Conservation (phyloP, 1,140 invertebrate genomes). For the Cyclargus thomasi region DNA sequence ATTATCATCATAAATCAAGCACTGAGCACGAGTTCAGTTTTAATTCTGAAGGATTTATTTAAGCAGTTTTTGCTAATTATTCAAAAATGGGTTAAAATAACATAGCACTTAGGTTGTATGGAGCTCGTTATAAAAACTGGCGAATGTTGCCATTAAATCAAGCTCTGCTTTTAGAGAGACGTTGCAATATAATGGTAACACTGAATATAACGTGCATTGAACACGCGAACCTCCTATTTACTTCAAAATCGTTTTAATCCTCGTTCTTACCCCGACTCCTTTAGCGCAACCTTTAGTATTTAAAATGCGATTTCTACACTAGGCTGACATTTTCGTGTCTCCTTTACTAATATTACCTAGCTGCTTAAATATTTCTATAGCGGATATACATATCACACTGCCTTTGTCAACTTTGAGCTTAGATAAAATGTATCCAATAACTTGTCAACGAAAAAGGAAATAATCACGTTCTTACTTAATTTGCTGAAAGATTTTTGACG, state of each 20-base stretch:
- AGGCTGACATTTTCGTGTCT: background rate
- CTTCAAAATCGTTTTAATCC: constrained; percentile 17
- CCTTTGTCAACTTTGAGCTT: no score
- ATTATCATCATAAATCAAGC: constrained; percentile 1
- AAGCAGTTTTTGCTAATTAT: constrained; percentile 7
- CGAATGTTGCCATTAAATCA: constrained; percentile 22
- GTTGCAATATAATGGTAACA: constrained; percentile 28
- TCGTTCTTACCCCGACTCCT: background rate
- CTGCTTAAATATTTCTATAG: background rate
- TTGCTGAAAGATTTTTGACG: no score
- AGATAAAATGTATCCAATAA: no score
- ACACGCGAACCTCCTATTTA: constrained; percentile 25
- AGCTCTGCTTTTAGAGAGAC: constrained; percentile 26
- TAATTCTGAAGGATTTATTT: constrained; percentile 5
- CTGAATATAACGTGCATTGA: constrained; percentile 20
- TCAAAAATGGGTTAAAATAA: constrained; percentile 11
- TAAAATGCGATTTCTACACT: background rate
- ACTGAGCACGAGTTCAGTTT: background rate
- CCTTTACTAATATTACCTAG: background rate
- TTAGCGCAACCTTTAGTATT: background rate
- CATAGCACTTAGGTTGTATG: constrained; percentile 1
- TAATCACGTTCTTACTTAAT: no score
- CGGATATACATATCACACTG: no score
- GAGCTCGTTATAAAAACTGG: constrained; percentile 16
- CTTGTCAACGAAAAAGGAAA: no score